Percentiles rank a stretch among this genome's conserved stretches.
phyloP scores from a whole-genome alignment of 2,888 invertebrate species.

The Adineta ricciae region DNA sequence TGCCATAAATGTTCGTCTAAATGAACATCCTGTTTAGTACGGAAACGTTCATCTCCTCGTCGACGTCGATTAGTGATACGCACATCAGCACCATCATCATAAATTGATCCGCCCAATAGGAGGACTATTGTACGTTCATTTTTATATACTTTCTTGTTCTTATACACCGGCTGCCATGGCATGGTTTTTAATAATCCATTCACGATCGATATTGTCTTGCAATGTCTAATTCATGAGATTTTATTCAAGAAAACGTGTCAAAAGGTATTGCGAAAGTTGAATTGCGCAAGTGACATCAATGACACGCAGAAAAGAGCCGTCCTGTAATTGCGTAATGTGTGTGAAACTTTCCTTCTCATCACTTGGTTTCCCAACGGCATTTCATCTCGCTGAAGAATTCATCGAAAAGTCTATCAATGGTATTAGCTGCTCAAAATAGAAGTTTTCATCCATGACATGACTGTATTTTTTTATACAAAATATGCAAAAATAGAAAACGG shows the following conservation, averaged over 20 bases:
- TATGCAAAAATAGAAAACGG: no score
- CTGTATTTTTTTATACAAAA: no score
- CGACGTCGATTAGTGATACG: neutral
- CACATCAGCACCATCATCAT: neutral
- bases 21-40: neutral
- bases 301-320: no score
- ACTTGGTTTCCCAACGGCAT: no score
- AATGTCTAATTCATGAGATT: neutral
- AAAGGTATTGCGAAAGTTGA: neutral
- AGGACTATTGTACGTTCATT: neutral
- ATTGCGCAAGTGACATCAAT: neutral
- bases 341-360: no score
- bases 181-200: neutral
- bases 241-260: neutral
- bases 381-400: no score
- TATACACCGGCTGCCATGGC: neutral
- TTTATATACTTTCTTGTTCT: neutral
- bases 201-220: no score
- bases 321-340: no score
- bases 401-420: no score
- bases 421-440: no score
- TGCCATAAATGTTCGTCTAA: neutral
- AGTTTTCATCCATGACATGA: no score
- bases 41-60: neutral
- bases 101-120: neutral